Evolutionary conservation across 2,888 invertebrate genomes (phyloP), one percentile per base, ranked within the genome.

Genomic region (Keiferia lycopersicella): DNA sequence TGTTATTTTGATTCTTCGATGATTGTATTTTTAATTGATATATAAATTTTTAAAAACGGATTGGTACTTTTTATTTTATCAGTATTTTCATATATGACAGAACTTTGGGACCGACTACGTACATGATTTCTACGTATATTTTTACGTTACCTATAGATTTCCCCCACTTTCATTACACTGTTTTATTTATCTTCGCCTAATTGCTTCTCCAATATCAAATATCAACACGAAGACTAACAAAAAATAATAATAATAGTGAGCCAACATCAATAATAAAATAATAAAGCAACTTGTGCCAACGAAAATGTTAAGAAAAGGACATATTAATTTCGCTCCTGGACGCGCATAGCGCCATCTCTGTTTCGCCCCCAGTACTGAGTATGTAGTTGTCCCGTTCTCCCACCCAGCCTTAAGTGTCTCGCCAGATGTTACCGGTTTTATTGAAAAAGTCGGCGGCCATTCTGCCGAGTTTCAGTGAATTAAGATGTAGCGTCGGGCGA

Each of bases 401-500:
- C 88, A 82, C 85, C 84, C 84, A 76, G 82, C 83, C 87, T 85
- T 91, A 91, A 91, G 91, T 91, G 91, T 85, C 81, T 69, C 67
- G 66, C 83, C 91, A 91, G 90, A 85, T 91, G 91, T 86, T 86
- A 75, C 88, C 81, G 77, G 76, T 91, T 91, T 91, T 91, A 91
- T 91, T 91, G 91, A 91, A 91, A 91, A 91, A 91, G 77, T 91
- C 87, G 75, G 76, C 80, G 74, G 88, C 87, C 88, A 87, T 89
- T 81, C 86, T 89, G 91, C 74, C 74, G 77, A 84, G 76, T 82
- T 80, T 80, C 81, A 90, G 86, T 91, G 84, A 88, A 91, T 91
- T 91, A 91, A 91, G 91, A 89, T 90, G 89, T 91, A 77, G 81
- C 80, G 69, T 65, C 70, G 71, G 73, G 77, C 75, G 76, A 79